Percentiles rank a stretch among this genome's conserved stretches.
phyloP scores from a whole-genome alignment of 2,888 invertebrate genomes.

The Ormyrus nitidulus region DNA sequence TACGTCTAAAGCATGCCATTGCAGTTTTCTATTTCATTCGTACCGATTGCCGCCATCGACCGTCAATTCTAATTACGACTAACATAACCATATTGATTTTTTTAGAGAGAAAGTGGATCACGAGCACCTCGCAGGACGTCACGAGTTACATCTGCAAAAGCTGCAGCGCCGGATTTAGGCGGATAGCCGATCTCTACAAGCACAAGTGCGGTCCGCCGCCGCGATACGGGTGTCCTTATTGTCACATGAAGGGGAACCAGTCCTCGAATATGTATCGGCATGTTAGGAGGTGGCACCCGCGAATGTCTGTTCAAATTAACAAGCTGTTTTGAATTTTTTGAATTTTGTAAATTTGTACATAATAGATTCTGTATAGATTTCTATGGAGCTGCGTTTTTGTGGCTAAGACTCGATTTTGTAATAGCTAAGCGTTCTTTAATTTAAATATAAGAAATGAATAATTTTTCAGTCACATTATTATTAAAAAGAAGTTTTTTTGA shows the following conservation, averaged over 20 bases:
- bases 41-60: not conserved
- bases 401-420: too few species aligned
- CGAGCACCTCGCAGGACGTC: conserved; percentile 53
- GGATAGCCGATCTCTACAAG: conserved; percentile 69
- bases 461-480: too few species aligned
- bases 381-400: too few species aligned
- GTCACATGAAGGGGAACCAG: conserved; percentile 73
- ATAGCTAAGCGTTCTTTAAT: too few species aligned
- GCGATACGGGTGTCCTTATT: conserved; percentile 74
- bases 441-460: too few species aligned
- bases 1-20: too few species aligned
- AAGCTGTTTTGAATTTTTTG: conserved; percentile 30
- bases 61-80: not conserved
- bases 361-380: too few species aligned
- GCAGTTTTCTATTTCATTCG: too few species aligned
- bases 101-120: conserved; percentile 62
- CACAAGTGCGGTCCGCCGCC: conserved; percentile 74
- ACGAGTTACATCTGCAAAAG: conserved; percentile 47
- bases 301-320: conserved; percentile 64
- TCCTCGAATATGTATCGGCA: conserved; percentile 73
- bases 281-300: conserved; percentile 73
- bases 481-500: too few species aligned
- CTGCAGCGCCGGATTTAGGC: conserved; percentile 51
- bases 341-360: not conserved
- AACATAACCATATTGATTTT: conserved; percentile 4